Percentiles rank a stretch among this genome's conserved stretches.
Evolutionary conservation across 2,888 invertebrate species (phyloP).

Genomic region (Platycheirus albimanus): DNA sequence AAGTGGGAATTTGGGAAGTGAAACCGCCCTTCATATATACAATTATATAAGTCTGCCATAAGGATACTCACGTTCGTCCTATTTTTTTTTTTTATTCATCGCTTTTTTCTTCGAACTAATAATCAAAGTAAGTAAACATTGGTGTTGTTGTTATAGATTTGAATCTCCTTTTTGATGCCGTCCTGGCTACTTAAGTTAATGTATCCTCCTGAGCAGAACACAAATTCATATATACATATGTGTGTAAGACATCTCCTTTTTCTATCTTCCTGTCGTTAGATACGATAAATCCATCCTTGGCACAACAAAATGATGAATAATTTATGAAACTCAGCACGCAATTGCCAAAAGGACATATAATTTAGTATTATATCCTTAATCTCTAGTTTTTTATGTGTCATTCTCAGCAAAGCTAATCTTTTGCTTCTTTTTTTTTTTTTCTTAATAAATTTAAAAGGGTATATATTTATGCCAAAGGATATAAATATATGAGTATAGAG

Average conservation of each 20-base stretch:
- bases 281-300: too few relatives aligned
- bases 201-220: not conserved
- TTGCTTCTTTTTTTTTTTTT: constrained; percentile 2
- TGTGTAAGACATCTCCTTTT: not conserved
- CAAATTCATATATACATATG: not conserved
- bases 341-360: constrained; percentile 24
- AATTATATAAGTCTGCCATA: constrained; percentile 28
- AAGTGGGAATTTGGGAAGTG: constrained; percentile 20
- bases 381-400: not conserved
- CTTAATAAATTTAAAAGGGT: constrained; percentile 25
- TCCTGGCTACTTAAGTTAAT: not conserved
- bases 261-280: not conserved
- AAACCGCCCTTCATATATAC: constrained; percentile 19
- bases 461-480: not conserved
- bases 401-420: constrained; percentile 1
- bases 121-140: constrained; percentile 31
- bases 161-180: not conserved
- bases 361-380: constrained; percentile 19
- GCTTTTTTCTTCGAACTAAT: not conserved
- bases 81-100: not conserved
- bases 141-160: not conserved
- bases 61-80: constrained; percentile 14
- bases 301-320: constrained; percentile 22
- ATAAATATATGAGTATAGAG: too few relatives aligned
- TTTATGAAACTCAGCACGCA: constrained; percentile 8